Evolutionary conservation across 2,888 invertebrate species (phyloP).

Genomic region (Nasonia oneida): DNA sequence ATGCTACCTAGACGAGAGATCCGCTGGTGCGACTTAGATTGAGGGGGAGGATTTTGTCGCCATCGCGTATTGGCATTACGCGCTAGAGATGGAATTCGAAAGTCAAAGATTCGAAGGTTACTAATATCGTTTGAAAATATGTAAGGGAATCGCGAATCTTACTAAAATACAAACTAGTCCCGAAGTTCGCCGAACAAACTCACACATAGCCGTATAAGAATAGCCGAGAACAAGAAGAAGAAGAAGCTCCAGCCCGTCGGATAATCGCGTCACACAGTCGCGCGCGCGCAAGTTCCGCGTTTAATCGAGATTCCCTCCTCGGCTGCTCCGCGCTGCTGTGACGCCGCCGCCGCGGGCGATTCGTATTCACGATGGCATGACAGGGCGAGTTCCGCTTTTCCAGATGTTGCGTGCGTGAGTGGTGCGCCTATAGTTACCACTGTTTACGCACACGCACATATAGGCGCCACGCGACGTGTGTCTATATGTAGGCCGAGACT

Average conservation of each 20-base stretch:
- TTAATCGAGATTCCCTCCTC: slow-evolving; percentile 22
- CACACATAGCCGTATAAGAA: background rate
- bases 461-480: background rate
- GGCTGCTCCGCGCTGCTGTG: background rate
- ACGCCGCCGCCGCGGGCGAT: background rate
- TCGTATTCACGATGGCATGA: slow-evolving; percentile 31
- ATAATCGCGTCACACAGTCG: background rate
- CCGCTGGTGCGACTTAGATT: background rate
- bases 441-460: slow-evolving; percentile 38
- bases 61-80: no score
- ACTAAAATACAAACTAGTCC: no score
- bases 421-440: background rate
- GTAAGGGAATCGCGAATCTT: no score
- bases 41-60: background rate
- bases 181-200: background rate
- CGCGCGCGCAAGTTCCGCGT: background rate
- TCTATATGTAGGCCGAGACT: slow-evolving; percentile 4
- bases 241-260: background rate
- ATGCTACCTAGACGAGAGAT: background rate
- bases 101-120: no score
- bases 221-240: background rate
- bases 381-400: slow-evolving; percentile 16
- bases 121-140: no score
- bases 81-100: no score
- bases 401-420: background rate